Percentiles rank a stretch among this genome's conserved stretches.
phyloP scores from a whole-genome alignment of 2,797 vertebrate species.

The Pseudochirops corinnae region DNA sequence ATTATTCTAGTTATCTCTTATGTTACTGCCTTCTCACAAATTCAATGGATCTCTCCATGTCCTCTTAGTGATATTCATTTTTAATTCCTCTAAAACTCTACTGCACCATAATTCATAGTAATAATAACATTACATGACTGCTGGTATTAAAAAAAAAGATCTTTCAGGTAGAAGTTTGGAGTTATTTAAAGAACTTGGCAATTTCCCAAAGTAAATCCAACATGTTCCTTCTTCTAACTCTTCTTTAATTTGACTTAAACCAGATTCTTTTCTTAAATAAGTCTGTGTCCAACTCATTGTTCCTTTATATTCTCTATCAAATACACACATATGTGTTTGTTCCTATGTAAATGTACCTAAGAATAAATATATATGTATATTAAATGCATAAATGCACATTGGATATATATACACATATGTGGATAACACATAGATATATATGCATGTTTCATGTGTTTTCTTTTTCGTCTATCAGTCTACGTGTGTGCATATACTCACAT shows the following conservation, averaged over 20 bases:
- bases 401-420: background rate
- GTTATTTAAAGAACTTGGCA: background rate
- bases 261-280: background rate
- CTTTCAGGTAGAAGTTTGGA: background rate
- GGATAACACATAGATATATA: background rate
- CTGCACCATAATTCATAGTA: background rate
- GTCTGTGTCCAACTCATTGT: background rate
- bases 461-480: background rate
- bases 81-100: background rate
- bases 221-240: background rate
- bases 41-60: background rate
- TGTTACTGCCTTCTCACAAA: background rate
- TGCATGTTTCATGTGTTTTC: background rate
- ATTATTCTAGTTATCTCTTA: background rate
- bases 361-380: background rate
- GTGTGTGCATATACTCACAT: background rate
- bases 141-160: background rate
- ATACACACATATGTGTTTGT: background rate
- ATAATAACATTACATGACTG: background rate
- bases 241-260: background rate
- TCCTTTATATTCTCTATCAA: background rate
- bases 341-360: background rate
- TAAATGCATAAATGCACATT: background rate
- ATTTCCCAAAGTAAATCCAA: background rate
- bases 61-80: background rate